A percentile compares a stretch with the other conserved stretches of the same genome.
These are phyloP conservation scores for Chaetogeoica ovagalla DNA, from an alignment of 2,888 invertebrate genomes.

Conservation along the genomic window DNA sequence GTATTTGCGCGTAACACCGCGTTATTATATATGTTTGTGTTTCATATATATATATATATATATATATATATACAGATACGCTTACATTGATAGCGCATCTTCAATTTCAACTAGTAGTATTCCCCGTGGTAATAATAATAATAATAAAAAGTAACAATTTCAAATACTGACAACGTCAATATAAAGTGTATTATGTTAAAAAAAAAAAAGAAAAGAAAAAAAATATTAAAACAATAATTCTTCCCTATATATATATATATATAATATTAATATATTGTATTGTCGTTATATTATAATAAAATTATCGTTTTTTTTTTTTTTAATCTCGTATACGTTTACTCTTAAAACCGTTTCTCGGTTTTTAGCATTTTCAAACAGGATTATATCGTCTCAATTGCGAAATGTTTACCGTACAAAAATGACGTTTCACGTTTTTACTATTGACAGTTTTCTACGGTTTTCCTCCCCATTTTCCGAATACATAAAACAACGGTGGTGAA, in stretches of 20 bases:
- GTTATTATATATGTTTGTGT: background rate
- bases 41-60: too few relatives aligned
- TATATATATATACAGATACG: background rate
- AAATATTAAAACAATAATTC: background rate
- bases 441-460: too few relatives aligned
- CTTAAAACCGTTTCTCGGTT: too few relatives aligned
- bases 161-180: background rate
- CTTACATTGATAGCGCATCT: background rate
- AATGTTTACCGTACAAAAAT: too few relatives aligned
- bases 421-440: too few relatives aligned
- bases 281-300: too few relatives aligned
- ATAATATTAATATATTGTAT: too few relatives aligned
- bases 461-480: too few relatives aligned
- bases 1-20: background rate
- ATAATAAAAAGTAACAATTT: conserved; percentile 7
- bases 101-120: background rate
- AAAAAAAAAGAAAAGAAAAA: background rate
- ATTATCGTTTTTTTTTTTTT: too few relatives aligned
- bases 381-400: background rate
- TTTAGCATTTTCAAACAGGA: too few relatives aligned
- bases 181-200: background rate
- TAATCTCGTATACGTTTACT: too few relatives aligned
- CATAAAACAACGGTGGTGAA: too few relatives aligned
- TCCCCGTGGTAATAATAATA: background rate
- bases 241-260: background rate